Evolutionary conservation across 2,113 vertebrate species (phyloP).

Genomic region (Capreolus pygargus): DNA sequence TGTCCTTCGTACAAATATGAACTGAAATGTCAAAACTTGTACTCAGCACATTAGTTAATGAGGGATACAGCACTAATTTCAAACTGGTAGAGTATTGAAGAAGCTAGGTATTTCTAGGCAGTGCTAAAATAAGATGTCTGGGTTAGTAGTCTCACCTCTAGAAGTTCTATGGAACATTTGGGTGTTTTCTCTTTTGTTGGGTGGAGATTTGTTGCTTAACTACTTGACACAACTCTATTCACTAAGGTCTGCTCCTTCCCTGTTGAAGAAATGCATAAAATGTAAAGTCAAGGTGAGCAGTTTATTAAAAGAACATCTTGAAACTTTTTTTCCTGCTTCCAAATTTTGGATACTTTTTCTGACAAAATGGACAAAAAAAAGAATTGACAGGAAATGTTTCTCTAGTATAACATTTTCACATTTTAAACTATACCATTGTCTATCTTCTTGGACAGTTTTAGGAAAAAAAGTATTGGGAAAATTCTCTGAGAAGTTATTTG

Average conservation of each 20-base stretch:
- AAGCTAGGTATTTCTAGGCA: not conserved
- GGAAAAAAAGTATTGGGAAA: not conserved
- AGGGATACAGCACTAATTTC: not conserved
- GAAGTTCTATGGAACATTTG: not conserved
- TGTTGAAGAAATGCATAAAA: not conserved
- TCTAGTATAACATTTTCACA: not conserved
- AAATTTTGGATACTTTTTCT: not conserved
- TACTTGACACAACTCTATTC: not conserved
- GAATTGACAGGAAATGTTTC: not conserved
- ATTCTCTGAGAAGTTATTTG: not conserved
- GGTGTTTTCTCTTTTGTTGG: not conserved
- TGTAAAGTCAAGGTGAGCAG: not conserved
- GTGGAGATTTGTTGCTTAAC: not conserved
- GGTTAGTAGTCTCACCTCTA: not conserved
- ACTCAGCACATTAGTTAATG: not conserved
- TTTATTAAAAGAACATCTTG: not conserved
- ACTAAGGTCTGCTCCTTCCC: not conserved
- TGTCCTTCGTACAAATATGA: not conserved
- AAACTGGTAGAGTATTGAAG: not conserved
- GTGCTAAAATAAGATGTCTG: not conserved
- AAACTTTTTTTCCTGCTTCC: not conserved
- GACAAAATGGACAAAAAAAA: not conserved
- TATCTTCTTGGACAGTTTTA: not conserved
- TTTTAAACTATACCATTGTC: not conserved
- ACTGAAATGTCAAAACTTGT: conserved; percentile 8